Base-by-base conservation (phyloP, 2,113 vertebrate genomes). In the Clarias macrocephalus region DNA sequence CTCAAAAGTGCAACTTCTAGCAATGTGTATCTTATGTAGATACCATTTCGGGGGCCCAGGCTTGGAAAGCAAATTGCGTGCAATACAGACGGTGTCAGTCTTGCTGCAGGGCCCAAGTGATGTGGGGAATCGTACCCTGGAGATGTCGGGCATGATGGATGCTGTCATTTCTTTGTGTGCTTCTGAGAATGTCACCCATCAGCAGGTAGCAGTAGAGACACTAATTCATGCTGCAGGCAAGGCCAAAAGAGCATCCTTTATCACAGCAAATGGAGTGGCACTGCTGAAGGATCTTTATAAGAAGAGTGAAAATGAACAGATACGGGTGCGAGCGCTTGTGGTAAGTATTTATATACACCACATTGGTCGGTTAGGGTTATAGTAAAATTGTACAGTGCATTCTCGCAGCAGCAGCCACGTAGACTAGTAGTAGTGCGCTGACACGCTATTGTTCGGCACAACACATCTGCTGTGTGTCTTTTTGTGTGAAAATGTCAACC, bases 201-300 rank as follows among this genome's bases (percentile, higher is more conserved):
- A 99, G 95, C 96, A 98, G 92, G 96, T 99, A 1, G 98, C 98
- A 0, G 97, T 99, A 88, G 98, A 99, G 93, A 96, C 98, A 0
- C 94, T 99, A 91, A 99, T 99, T 93, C 97, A 99, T 0, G 98
- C 98, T 0, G 97, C 97, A 0, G 97, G 97, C 89, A 99, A 99
- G 91, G 97, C 98, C 87, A 99, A 99, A 93, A 96, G 96, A 0
- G 98, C 98, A 15, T 97, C 98, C 0, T 99, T 99, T 93, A 99
- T 99, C 93, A 99, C 97, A 0, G 95, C 97, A 90, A 98, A 99
- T 0, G 98, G 98, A 0, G 98, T 99, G 86, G 94, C 96, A 0
- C 96, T 99, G 48, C 96, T 99, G 1, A 99, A 99, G 91, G 98
- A 99, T 91, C 97, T 99, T 70, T 99, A 99, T 92, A 99, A 98